phyloP scores from a whole-genome alignment of 2,797 vertebrate genomes.

The Galago senegalensis region DNA sequence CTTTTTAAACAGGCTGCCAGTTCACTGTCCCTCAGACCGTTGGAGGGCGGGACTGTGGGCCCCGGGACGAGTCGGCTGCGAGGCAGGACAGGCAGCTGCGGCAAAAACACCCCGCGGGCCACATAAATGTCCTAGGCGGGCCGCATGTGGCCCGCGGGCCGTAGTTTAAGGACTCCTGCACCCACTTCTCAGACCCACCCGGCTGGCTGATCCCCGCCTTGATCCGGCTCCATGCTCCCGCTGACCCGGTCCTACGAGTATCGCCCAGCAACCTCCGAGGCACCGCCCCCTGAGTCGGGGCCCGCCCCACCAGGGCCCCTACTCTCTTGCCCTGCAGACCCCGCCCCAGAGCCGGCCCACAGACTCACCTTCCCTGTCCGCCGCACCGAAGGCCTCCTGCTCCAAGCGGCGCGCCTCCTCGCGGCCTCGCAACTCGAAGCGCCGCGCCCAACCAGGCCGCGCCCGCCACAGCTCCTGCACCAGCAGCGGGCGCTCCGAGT shows the following conservation, averaged over 20 bases:
- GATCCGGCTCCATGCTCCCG: neutral
- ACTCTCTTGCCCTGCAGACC: neutral
- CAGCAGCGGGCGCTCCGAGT: constrained; percentile 94
- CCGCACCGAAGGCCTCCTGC: constrained; percentile 90
- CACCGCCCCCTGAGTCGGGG: fast-evolving
- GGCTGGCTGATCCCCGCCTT: neutral
- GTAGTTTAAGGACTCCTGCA: too few relatives aligned
- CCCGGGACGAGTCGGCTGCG: too few relatives aligned
- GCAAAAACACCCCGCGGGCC: too few relatives aligned
- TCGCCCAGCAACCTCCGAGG: neutral
- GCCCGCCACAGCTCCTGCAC: constrained; percentile 96
- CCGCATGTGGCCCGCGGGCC: too few relatives aligned
- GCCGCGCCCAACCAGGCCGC: constrained; percentile 93
- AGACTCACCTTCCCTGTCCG: constrained; percentile 91
- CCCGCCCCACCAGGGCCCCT: fast-evolving
- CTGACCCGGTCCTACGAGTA: fast-evolving
- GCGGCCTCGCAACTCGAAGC: constrained; percentile 95
- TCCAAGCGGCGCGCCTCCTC: constrained; percentile 91
- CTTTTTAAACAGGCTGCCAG: too few relatives aligned
- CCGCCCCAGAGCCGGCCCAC: fast-evolving
- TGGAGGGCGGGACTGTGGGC: too few relatives aligned
- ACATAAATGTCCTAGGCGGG: too few relatives aligned
- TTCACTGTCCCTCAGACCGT: too few relatives aligned
- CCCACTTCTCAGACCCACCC: neutral
- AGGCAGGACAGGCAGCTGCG: too few relatives aligned